Evolutionary conservation across 2,888 invertebrate species (phyloP).

Genomic region (Corbicula japonica): DNA sequence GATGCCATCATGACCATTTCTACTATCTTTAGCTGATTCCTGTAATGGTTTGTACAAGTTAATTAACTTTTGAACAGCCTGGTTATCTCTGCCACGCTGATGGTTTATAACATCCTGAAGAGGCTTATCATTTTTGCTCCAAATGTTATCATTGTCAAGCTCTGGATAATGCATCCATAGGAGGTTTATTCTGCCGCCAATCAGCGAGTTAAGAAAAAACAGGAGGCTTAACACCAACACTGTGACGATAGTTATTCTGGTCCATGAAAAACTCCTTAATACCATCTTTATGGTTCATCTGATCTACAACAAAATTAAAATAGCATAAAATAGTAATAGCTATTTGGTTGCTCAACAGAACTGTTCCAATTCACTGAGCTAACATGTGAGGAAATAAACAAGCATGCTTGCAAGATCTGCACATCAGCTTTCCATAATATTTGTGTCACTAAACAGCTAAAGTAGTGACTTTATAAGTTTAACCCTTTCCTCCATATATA

Average conservation of each 20-base stretch:
- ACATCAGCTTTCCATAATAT: too few species aligned
- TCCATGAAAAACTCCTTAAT: background rate
- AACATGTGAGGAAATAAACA: too few species aligned
- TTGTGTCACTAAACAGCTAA: too few species aligned
- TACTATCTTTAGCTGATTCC: background rate
- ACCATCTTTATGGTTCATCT: background rate
- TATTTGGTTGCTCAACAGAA: too few species aligned
- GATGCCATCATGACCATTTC: background rate
- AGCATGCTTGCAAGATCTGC: too few species aligned
- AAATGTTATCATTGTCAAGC: conserved; percentile 10
- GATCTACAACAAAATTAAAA: too few species aligned
- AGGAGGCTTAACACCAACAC: background rate
- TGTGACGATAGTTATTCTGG: background rate
- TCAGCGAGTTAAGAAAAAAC: background rate
- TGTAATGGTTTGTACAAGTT: background rate
- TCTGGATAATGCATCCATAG: conserved; percentile 13
- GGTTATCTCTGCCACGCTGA: background rate
- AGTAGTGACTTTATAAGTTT: too few species aligned
- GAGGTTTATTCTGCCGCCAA: conserved; percentile 14
- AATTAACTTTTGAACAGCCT: background rate
- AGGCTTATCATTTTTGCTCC: background rate
- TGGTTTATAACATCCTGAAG: background rate
- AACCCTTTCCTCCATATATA: too few species aligned
- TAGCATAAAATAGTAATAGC: too few species aligned
- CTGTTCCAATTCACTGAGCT: too few species aligned